Conservation (phyloP, 2,113 vertebrate species). For the Campylorhamphus procurvoides region DNA sequence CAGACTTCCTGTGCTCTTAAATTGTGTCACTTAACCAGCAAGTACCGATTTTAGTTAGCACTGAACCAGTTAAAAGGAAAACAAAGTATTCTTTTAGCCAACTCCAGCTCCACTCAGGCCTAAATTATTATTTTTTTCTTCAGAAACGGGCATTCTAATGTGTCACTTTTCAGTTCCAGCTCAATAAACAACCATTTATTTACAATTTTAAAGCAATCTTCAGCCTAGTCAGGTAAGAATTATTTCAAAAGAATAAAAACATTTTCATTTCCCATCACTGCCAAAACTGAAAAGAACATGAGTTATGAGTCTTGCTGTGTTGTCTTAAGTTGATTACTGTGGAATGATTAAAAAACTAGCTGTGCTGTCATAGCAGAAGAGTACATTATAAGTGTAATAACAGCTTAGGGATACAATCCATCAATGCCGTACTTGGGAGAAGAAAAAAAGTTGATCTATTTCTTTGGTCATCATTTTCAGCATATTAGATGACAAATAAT, state of each 20-base stretch:
- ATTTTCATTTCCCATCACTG: constrained; percentile 87
- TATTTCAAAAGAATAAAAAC: constrained; percentile 83
- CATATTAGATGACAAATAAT: constrained; percentile 99
- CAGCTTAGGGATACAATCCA: constrained; percentile 98
- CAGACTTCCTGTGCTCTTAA: background rate
- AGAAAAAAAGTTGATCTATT: constrained; percentile 85
- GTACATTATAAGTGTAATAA: constrained; percentile 98
- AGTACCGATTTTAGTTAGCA: constrained; percentile 23
- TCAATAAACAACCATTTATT: constrained; percentile 84
- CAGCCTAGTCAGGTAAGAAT: constrained; percentile 84
- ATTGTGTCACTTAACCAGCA: background rate
- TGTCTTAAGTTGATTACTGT: constrained; percentile 86
- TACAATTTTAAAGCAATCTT: constrained; percentile 82
- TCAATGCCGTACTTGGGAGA: constrained; percentile 89
- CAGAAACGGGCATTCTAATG: constrained; percentile 79
- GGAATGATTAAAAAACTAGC: constrained; percentile 85
- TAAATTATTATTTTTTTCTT: constrained; percentile 65
- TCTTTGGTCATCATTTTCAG: constrained; percentile 94
- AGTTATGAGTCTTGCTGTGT: constrained; percentile 85
- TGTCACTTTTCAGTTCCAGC: constrained; percentile 83
- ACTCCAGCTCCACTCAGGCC: constrained; percentile 57
- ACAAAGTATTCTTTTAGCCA: constrained; percentile 19
- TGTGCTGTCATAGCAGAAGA: constrained; percentile 86
- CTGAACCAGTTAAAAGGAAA: constrained; percentile 66
- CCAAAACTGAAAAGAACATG: constrained; percentile 85